Conservation (phyloP, 2,113 vertebrate genomes). For the Tetraodon nigroviridis region DNA sequence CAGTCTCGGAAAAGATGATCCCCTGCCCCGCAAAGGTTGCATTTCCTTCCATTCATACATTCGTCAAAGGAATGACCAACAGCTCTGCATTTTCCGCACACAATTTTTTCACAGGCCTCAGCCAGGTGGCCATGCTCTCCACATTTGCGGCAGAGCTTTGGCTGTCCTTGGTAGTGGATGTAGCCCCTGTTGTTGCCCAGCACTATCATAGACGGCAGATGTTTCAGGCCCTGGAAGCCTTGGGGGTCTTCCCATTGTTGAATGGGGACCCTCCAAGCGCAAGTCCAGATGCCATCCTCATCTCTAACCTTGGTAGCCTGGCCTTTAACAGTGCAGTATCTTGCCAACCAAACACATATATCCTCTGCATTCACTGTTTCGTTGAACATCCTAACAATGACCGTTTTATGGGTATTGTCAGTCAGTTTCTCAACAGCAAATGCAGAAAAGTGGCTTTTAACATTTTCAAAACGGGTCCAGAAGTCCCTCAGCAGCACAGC, state of each 20-base stretch:
- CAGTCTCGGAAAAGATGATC: conserved; percentile 12
- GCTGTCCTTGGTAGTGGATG: neutral
- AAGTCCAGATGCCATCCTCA: conserved; percentile 2
- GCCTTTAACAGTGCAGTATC: neutral
- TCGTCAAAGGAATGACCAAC: neutral
- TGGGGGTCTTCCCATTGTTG: conserved; percentile 5
- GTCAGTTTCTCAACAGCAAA: neutral
- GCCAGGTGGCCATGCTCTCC: neutral
- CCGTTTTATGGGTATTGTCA: neutral
- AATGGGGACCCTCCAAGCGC: conserved; percentile 1
- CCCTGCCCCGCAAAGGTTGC: neutral
- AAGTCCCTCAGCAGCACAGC: neutral
- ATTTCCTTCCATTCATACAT: conserved; percentile 1
- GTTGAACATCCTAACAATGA: neutral
- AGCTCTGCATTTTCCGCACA: neutral
- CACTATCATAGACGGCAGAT: conserved; percentile 1
- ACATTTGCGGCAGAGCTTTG: conserved; percentile 1
- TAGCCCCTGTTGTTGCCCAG: neutral
- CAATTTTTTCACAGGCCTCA: neutral
- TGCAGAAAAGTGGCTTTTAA: neutral
- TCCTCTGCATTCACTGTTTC: conserved; percentile 1
- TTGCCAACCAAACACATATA: conserved; percentile 1
- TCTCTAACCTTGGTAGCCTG: conserved; percentile 1
- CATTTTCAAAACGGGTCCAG: neutral
- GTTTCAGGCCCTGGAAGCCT: conserved; percentile 1